phyloP scores from a whole-genome alignment of 2,797 vertebrate genomes.

The Semaprochilodus insignis region DNA sequence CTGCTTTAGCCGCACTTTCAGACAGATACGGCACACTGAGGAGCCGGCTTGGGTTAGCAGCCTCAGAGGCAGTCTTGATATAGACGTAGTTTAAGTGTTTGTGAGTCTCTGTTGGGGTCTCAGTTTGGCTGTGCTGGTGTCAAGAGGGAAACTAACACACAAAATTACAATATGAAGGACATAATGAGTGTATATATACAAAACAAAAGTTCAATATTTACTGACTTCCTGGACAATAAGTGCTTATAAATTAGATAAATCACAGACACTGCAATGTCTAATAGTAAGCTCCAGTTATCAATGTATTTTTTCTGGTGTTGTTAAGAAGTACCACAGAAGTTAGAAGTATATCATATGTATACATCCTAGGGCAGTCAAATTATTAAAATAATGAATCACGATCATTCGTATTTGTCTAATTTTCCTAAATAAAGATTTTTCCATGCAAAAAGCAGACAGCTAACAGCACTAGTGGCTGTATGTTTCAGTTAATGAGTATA shows the following conservation, averaged over 20 bases:
- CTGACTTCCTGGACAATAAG: not conserved
- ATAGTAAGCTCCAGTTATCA: too few relatives aligned
- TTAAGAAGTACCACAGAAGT: too few relatives aligned
- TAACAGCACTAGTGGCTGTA: too few relatives aligned
- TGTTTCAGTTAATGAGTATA: too few relatives aligned
- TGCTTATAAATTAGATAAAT: not conserved
- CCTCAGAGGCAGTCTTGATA: not conserved
- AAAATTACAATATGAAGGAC: not conserved
- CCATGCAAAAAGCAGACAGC: too few relatives aligned
- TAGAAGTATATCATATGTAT: too few relatives aligned
- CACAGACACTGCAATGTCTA: too few relatives aligned
- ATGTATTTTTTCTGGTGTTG: too few relatives aligned
- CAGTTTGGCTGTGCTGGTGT: not conserved
- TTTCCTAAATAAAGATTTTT: too few relatives aligned
- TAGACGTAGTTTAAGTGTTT: not conserved
- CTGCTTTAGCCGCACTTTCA: slow-evolving; percentile 46
- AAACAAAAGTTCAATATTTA: not conserved
- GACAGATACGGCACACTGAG: not conserved
- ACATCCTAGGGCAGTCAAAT: too few relatives aligned
- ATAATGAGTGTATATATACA: not conserved
- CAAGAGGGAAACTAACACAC: not conserved
- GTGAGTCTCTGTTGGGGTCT: not conserved
- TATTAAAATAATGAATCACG: too few relatives aligned
- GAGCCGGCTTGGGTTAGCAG: not conserved
- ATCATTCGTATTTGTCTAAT: too few relatives aligned